Base-by-base conservation (phyloP, 2,888 invertebrate species). In the Drosophila nr. perissopoda region DNA sequence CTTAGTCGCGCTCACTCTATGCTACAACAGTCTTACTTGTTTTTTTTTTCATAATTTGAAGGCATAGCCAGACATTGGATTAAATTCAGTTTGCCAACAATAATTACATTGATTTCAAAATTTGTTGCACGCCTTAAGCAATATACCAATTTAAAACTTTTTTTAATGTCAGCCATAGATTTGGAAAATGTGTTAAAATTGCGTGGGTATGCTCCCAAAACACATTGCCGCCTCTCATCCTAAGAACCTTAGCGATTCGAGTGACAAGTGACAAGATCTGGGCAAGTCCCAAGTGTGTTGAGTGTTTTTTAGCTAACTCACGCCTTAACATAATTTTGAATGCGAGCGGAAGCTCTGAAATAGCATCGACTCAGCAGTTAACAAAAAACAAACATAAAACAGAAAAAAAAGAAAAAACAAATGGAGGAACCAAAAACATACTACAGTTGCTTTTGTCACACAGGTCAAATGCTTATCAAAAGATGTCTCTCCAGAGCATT, bases 391-490 rank as follows among this genome's bases (percentile, higher is more conserved):
- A 82, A 64, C 63, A 61, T 49, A 54, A 34, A 57, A 66, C 7
- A 53, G 13, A 29, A 34, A 60, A 53, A 53, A 40, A 40, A 31
- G 34, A 48, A 40, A 34, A 13, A 25, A 49, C 48, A 40, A 68
- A 53, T 36, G 7, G 52, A 36, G 25, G 25, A 29, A 21, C 36
- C 52, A 40, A 40, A 27, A 63, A 25, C 49, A 59, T 51, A 52
- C 62, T 63, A 56, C 63, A 73, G 56, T 27, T 59, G 60, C 56
- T 64, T 54, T 58, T 46, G 67, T 68, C 62, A 51, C 52, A 13
- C 48, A 73, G 85, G 85, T 85, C 85, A 85, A 80, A 88, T 89
- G 88, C 76, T 85, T 85, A 85, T 85, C 85, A 78, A 71, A 67
- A 63, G 66, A 74, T 73, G 89, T 78, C 76, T 82, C 85, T 82